Evolutionary conservation across 2,888 invertebrate species (phyloP), one percentile per base, ranked within the genome.

Genomic region (Trachelus stipa): DNA sequence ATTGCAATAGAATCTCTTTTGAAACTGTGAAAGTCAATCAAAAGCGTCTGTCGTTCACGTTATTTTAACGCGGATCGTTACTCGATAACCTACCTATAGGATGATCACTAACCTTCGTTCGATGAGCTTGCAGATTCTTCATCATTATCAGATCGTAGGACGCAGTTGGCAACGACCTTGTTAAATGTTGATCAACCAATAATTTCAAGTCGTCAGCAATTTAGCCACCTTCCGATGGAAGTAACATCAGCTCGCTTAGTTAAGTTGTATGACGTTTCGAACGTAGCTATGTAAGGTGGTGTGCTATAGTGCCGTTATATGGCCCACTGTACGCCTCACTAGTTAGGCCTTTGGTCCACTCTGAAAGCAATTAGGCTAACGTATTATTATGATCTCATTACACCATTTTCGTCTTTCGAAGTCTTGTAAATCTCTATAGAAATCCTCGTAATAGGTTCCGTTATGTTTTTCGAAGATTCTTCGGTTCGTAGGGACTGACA

Each of bases 331-430:
- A 15, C 71, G 12, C 31, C 71, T 71, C 12, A 31, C 31, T 33
- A 71, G 31, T 34, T 34, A 23, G 12, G 34, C 12, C 71, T 71
- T 71, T 34, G 71, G 34, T 33, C 71, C 33, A 31, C 33, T 34
- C 71, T 71, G 71, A 30, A 71, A 34, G 23, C 33, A 71, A 71
- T 71, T 23, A 71, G 71, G 71, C 71, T 71, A 71, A 31, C 31
- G 23, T 56, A 23, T 56, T 56, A 56, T 56, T 56, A 56, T 56
- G 56, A 56, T 56, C 56, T 56, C 56, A 56, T 56, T 23, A 56
- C 9, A 23, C 9, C 23, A 23, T 56, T 56, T 56, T 2, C 23
- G 6, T 40, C 2, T 40, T 56, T 9, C 23, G 23, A 56, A 56
- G 9, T 56, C 2, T 23, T 56, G 56, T 56, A 9, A 56, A 56